Conservation (phyloP, 1,140 invertebrate species). For the Magallana gigas region DNA sequence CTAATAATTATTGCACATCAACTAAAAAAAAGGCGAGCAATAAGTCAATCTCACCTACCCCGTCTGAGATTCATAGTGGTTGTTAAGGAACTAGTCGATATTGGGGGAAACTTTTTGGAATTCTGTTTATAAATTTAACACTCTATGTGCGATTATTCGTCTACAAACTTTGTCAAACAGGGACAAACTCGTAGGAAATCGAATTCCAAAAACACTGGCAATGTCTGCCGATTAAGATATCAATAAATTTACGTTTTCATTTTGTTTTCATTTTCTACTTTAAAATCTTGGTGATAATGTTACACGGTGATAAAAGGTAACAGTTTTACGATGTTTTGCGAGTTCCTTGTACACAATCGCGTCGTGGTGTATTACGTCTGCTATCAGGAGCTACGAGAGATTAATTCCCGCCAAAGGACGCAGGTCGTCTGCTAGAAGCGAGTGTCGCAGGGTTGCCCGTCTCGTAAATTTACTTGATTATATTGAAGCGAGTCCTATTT, state of each 20-base stretch:
- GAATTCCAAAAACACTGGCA: background rate
- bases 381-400: conserved; percentile 21
- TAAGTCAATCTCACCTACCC: no score
- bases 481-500: conserved; percentile 33
- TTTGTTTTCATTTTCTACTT: background rate
- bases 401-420: conserved; percentile 36
- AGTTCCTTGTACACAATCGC: conserved; percentile 23
- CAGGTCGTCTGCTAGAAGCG: conserved; percentile 31
- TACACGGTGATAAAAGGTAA: conserved; percentile 30
- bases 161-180: background rate
- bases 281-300: conserved; percentile 13
- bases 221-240: background rate
- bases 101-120: no score
- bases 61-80: no score
- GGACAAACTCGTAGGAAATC: background rate
- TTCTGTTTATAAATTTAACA: no score
- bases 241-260: conserved; percentile 9
- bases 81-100: no score
- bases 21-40: no score
- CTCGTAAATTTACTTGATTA: conserved; percentile 38
- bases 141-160: no score
- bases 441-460: conserved; percentile 27
- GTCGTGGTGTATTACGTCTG: conserved; percentile 10
- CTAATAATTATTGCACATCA: no score
- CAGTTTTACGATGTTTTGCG: conserved; percentile 27